Conservation (phyloP, 2,797 vertebrate species). For the Danio tinwini region DNA sequence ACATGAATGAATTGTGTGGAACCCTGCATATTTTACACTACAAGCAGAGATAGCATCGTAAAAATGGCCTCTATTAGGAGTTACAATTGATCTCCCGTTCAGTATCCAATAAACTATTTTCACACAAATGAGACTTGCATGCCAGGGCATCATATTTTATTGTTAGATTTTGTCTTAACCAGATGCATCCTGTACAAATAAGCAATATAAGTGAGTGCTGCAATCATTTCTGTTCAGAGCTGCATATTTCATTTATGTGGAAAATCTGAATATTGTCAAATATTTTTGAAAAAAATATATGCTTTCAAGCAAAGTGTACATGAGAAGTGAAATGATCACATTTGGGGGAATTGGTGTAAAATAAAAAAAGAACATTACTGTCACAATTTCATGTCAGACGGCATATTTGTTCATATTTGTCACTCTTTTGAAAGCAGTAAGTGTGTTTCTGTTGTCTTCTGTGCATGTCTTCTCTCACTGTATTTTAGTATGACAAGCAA, state of each 20-base stretch:
- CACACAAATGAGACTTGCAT: neutral
- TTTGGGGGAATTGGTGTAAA: neutral
- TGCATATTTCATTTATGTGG: neutral
- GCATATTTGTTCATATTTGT: neutral
- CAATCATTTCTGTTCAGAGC: neutral
- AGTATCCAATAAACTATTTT: constrained; percentile 8
- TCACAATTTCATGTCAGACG: too few species aligned
- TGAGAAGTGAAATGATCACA: neutral
- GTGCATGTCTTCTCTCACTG: too few species aligned
- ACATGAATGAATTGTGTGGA: too few species aligned
- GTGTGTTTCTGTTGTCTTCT: neutral
- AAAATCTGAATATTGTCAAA: neutral
- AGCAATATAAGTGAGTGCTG: neutral
- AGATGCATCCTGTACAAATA: neutral
- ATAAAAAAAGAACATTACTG: neutral
- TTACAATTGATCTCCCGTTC: constrained; percentile 14
- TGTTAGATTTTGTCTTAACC: neutral
- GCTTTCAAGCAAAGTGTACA: neutral
- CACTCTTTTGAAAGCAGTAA: neutral
- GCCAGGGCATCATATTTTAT: constrained; percentile 15
- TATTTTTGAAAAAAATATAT: neutral
- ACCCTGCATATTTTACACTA: too few species aligned
- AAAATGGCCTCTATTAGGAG: constrained; percentile 22
- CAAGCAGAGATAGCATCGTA: constrained; percentile 16
- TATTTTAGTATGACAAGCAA: neutral